Conservation (phyloP, 2,888 invertebrate species). For the Caprella mutica region DNA sequence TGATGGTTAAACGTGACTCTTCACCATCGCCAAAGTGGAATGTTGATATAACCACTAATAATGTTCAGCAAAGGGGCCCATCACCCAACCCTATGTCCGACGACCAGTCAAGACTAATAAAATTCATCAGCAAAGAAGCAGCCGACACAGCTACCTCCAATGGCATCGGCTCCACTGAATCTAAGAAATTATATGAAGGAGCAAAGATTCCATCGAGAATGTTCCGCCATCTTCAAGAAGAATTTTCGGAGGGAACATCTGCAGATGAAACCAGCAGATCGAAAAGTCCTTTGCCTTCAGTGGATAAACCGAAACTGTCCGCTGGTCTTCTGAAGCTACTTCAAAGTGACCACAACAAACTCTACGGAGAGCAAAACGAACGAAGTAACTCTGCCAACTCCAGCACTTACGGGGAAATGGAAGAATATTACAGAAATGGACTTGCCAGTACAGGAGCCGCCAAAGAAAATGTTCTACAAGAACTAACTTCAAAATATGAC, state of each 20-base stretch:
- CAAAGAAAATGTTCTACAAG: conserved; percentile 28
- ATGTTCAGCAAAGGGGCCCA: background rate
- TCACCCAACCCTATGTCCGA: conserved; percentile 7
- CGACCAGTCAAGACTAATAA: conserved; percentile 19
- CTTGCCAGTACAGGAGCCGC: conserved; percentile 16
- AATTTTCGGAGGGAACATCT: conserved; percentile 15
- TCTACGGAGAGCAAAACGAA: conserved; percentile 7
- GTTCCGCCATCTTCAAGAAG: conserved; percentile 28
- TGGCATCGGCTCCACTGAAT: background rate
- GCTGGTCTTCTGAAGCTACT: conserved; percentile 10
- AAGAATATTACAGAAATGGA: conserved; percentile 25
- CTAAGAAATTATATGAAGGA: conserved; percentile 23
- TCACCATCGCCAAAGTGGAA: conserved; percentile 4
- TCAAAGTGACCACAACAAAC: conserved; percentile 10
- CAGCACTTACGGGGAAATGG: conserved; percentile 20
- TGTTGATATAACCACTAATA: background rate
- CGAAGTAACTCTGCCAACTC: conserved; percentile 10
- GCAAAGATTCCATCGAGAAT: conserved; percentile 32
- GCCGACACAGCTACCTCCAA: background rate
- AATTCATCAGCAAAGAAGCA: conserved; percentile 21
- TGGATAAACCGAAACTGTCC: conserved; percentile 15
- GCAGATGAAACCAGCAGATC: conserved; percentile 6
- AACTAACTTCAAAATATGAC: conserved; percentile 29
- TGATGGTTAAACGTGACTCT: background rate
- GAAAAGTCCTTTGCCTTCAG: conserved; percentile 11